A percentile compares a stretch with the other conserved stretches of the same genome.
phyloP scores from a whole-genome alignment of 2,888 invertebrate genomes.

The Tiliacea aurago region DNA sequence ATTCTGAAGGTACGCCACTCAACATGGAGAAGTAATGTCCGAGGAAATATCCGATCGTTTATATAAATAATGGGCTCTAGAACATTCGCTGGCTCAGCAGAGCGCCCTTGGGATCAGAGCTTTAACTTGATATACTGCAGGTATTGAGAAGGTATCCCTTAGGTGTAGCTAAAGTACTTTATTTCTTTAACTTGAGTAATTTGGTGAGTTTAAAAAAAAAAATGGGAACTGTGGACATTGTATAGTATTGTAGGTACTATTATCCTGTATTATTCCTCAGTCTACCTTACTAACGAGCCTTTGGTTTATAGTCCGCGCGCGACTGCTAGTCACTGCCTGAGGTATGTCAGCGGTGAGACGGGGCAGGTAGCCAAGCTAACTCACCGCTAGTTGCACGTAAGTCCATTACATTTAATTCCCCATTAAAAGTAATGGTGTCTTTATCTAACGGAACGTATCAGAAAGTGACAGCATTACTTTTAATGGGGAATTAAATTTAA shows the following conservation, averaged over 20 bases:
- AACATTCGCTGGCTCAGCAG: constrained; percentile 56
- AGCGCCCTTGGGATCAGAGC: constrained; percentile 45
- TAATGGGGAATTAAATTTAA: too few relatives aligned
- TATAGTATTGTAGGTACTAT: background rate
- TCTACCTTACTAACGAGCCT: too few relatives aligned
- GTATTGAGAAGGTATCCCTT: constrained; percentile 19
- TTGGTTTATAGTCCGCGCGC: too few relatives aligned
- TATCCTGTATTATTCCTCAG: background rate
- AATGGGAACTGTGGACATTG: too few relatives aligned
- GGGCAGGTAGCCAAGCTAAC: too few relatives aligned
- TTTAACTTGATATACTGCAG: constrained; percentile 50
- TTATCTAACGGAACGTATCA: too few relatives aligned
- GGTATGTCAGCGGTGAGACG: too few relatives aligned
- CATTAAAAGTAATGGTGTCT: too few relatives aligned
- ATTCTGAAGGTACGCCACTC: constrained; percentile 35
- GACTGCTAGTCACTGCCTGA: too few relatives aligned
- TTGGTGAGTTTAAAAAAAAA: background rate
- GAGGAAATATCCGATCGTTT: constrained; percentile 61
- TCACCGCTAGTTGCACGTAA: too few relatives aligned
- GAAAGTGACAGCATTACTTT: too few relatives aligned
- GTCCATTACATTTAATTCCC: too few relatives aligned
- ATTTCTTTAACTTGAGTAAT: constrained; percentile 6
- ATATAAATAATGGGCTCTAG: constrained; percentile 60
- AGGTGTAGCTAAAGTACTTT: constrained; percentile 6
- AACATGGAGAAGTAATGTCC: constrained; percentile 42